A percentile compares a stretch with the other conserved stretches of the same genome.
Conservation (phyloP, 2,113 vertebrate species). For the Pterocles gutturalis region DNA sequence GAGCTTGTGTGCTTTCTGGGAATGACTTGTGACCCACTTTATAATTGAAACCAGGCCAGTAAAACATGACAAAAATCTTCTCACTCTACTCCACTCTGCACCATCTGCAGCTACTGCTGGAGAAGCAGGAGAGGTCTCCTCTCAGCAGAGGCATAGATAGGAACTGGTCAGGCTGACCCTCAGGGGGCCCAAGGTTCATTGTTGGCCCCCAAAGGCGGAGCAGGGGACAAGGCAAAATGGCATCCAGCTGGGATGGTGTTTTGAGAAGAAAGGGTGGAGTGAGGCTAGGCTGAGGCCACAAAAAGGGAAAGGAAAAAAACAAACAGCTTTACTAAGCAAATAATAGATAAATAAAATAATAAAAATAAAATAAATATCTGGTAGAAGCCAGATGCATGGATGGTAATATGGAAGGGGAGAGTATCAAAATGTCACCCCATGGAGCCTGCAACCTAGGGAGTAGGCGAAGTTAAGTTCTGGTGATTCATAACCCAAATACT, state of each 20-base stretch:
- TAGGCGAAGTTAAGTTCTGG: neutral
- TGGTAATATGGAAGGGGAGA: neutral
- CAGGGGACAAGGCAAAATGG: neutral
- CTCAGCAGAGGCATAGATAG: neutral
- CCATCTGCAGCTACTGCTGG: neutral
- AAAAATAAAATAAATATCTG: too few species aligned
- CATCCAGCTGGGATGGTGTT: neutral
- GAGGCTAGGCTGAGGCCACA: neutral
- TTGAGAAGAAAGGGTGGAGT: neutral
- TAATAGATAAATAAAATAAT: neutral
- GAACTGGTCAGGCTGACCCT: neutral
- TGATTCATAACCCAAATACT: neutral
- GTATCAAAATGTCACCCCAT: neutral
- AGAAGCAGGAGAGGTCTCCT: neutral
- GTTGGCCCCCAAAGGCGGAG: neutral
- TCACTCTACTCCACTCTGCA: neutral
- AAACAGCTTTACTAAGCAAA: neutral
- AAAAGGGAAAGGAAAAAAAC: neutral
- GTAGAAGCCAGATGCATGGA: neutral
- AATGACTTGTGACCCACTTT: conserved; percentile 6
- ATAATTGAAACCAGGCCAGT: conserved; percentile 1
- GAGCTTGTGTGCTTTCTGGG: neutral
- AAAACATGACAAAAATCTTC: neutral
- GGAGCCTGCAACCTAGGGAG: neutral
- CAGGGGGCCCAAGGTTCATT: neutral